Evolutionary conservation across 2,888 invertebrate species (phyloP).

Genomic region (Priocnemis perturbator): DNA sequence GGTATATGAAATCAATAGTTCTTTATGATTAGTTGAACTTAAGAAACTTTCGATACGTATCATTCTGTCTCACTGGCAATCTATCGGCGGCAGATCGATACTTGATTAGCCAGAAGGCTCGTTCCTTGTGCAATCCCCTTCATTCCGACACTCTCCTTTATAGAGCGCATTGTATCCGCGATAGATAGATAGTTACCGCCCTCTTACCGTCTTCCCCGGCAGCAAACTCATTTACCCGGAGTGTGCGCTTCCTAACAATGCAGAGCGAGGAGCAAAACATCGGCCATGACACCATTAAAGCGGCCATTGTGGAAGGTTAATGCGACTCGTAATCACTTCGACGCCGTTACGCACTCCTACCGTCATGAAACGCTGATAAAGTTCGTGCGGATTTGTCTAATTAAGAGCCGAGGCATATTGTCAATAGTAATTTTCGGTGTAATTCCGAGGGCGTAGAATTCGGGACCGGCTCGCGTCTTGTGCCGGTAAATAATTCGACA

Average conservation of each 20-base stretch:
- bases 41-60: neutral
- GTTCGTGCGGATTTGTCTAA: constrained; percentile 53
- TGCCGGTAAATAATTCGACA: neutral
- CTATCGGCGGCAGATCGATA: constrained; percentile 16
- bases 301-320: constrained; percentile 54
- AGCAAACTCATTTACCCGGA: constrained; percentile 42
- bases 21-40: too few relatives aligned
- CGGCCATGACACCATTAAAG: constrained; percentile 47
- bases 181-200: constrained; percentile 14
- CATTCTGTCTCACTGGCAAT: neutral
- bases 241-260: constrained; percentile 31
- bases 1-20: too few relatives aligned
- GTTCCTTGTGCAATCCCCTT: constrained; percentile 17
- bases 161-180: constrained; percentile 17
- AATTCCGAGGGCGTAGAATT: constrained; percentile 15
- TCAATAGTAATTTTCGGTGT: constrained; percentile 29
- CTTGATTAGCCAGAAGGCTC: constrained; percentile 17
- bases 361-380: constrained; percentile 41
- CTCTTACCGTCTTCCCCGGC: constrained; percentile 17
- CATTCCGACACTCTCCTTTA: constrained; percentile 6
- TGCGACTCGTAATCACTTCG: constrained; percentile 51
- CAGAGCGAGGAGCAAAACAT: constrained; percentile 47
- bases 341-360: constrained; percentile 37
- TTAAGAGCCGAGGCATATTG: constrained; percentile 43
- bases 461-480: neutral